Evolutionary conservation across 1,140 invertebrate genomes (phyloP), one percentile per base, ranked within the genome.

Genomic region (Tetramorium parvispinum): DNA sequence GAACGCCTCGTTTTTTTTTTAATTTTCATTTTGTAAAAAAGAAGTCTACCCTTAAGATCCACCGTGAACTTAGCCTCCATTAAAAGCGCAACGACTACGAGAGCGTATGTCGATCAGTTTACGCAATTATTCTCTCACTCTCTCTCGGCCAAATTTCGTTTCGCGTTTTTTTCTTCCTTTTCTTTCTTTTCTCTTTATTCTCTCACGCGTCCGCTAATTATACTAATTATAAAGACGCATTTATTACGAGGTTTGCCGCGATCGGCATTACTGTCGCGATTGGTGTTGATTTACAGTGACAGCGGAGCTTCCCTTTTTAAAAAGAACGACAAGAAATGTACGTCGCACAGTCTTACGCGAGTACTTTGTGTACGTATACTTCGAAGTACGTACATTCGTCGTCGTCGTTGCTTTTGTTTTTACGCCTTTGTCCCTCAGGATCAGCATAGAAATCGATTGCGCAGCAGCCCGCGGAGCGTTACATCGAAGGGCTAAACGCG

Each of bases 251-350:
- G 51, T 73, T 71, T 11, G n/a, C 79, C 68, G 13, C 40, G 49
- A 10, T 71, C 78, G 79, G 79, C 79, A 82, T 83, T 73, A 40
- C 66, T 37, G 68, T 66, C 61, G 85, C 61, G 76, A 85, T 85
- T 85, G 83, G 83, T 85, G 83, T 85, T 85, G 66, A 66, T 85
- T 81, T 68, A 83, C 79, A 83, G 79, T 83, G 79, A 83, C 79
- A 59, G 57, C 40, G 49, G 13, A 66, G 8, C n/a, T n/a, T 57
- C 13, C 37, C 11, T 7, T 57, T 11, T 51, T 27, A 3, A 37
- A 65, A 66, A 32, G 32, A 55, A 85, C 46, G 59, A 85, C 43
- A 51, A 66, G 37, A 75, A 43, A 53, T 78, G 21, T 66, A 66
- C 49, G 49, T 65, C 11, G 73, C 61, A 76, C 70, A 85, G 73